Percentiles rank a stretch among this genome's conserved stretches.
phyloP scores from a whole-genome alignment of 2,888 invertebrate genomes.

The Eupithecia tripunctaria region DNA sequence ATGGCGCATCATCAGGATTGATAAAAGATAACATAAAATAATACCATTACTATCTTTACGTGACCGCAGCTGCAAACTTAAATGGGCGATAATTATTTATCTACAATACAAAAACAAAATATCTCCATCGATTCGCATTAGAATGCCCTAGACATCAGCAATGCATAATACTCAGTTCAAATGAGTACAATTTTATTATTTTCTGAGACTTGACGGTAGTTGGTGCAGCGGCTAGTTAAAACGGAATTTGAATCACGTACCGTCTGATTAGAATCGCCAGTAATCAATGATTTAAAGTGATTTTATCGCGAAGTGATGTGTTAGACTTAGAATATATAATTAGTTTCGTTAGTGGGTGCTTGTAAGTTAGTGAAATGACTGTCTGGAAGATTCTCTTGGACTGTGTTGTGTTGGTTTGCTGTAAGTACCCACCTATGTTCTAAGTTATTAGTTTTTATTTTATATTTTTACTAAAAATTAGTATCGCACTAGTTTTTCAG shows the following conservation, averaged over 20 bases:
- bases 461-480: background rate
- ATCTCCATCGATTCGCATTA: background rate
- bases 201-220: background rate
- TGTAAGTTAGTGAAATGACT: constrained; percentile 51
- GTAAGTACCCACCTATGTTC: too few species aligned
- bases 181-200: background rate
- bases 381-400: constrained; percentile 72
- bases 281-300: constrained; percentile 26
- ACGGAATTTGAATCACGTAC: background rate
- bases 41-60: background rate
- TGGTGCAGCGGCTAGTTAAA: background rate
- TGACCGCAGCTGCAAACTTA: background rate
- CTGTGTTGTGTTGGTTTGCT: constrained; percentile 61
- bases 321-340: constrained; percentile 5
- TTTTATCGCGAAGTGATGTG: constrained; percentile 46
- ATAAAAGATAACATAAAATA: background rate
- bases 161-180: background rate
- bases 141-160: background rate
- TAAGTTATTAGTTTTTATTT: too few species aligned
- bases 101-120: background rate
- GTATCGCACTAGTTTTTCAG: too few species aligned
- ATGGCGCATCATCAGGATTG: constrained; percentile 39
- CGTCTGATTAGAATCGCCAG: background rate
- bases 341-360: constrained; percentile 3
- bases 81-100: background rate